Evolutionary conservation across 2,888 invertebrate species (phyloP).

Genomic region (Theretra japonica): DNA sequence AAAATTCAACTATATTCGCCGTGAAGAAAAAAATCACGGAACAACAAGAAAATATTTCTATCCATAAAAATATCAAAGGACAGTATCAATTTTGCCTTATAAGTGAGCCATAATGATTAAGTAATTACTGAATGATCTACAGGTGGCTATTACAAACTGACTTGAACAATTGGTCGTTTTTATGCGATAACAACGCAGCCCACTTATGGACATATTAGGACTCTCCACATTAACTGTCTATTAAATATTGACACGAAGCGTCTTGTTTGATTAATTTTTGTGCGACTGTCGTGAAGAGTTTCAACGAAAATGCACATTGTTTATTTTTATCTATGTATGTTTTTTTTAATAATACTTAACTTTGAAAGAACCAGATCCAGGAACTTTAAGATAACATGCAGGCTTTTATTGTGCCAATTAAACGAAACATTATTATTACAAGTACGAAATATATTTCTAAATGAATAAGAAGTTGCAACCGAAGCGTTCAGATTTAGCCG

Average conservation of each 20-base stretch:
- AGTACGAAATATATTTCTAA: too few species aligned
- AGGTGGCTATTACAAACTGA: conserved; percentile 11
- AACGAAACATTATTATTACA: too few species aligned
- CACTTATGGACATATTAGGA: conserved; percentile 8
- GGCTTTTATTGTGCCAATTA: too few species aligned
- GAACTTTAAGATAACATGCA: too few species aligned
- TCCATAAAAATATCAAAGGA: conserved; percentile 30
- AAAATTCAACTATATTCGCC: not conserved
- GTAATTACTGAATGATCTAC: conserved; percentile 29
- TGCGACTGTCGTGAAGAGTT: not conserved
- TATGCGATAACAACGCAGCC: conserved; percentile 11
- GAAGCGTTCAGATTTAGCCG: too few species aligned
- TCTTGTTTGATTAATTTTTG: conserved; percentile 8
- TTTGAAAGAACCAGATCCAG: too few species aligned
- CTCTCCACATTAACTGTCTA: conserved; percentile 8
- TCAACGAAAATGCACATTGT: not conserved
- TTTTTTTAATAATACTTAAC: too few species aligned
- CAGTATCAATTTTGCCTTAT: conserved; percentile 39
- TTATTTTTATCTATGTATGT: too few species aligned
- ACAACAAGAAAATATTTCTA: conserved; percentile 1
- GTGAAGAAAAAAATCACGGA: conserved; percentile 4
- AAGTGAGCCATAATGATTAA: conserved; percentile 36
- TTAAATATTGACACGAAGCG: conserved; percentile 10
- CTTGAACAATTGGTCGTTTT: conserved; percentile 14
- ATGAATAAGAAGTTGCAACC: too few species aligned